These are phyloP conservation scores for Motacilla alba DNA, from an alignment of 2,113 vertebrate species.

Conservation along the genomic window DNA sequence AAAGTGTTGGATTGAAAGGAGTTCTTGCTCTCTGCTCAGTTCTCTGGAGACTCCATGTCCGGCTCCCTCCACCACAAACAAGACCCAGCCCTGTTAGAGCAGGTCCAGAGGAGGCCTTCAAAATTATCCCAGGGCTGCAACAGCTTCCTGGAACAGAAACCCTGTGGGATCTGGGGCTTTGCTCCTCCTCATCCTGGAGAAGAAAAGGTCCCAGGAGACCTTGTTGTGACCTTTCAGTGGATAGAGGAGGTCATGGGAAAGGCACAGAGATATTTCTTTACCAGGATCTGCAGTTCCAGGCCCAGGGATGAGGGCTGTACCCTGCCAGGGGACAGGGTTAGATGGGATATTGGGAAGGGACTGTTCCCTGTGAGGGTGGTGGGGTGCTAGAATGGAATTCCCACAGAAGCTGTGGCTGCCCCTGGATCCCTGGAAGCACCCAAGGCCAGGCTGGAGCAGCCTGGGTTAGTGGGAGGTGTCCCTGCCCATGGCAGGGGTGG, in stretches of 20 bases:
- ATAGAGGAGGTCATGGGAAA: background rate
- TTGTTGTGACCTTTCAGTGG: background rate
- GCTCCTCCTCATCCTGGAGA: background rate
- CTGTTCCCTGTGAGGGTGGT: background rate
- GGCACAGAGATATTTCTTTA: background rate
- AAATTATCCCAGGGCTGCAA: background rate
- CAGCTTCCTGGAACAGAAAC: background rate
- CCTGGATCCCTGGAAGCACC: background rate
- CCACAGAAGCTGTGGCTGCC: background rate
- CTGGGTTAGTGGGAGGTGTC: background rate
- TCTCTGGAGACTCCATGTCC: rapidly evolving
- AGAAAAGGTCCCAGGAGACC: background rate
- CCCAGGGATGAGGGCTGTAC: background rate
- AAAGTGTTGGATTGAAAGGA: background rate
- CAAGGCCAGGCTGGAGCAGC: background rate
- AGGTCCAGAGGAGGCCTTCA: background rate
- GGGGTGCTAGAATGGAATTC: background rate
- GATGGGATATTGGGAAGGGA: background rate
- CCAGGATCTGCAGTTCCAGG: background rate
- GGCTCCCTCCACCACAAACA: background rate
- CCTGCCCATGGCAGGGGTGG: background rate
- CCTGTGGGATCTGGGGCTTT: background rate
- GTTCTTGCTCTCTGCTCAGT: background rate
- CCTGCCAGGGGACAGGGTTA: background rate
- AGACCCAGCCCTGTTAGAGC: background rate